These are phyloP conservation scores for Apostichopus parvimensis DNA, from an alignment of 35 echinoderm and acorn worm genomes.

Conservation along the genomic window DNA sequence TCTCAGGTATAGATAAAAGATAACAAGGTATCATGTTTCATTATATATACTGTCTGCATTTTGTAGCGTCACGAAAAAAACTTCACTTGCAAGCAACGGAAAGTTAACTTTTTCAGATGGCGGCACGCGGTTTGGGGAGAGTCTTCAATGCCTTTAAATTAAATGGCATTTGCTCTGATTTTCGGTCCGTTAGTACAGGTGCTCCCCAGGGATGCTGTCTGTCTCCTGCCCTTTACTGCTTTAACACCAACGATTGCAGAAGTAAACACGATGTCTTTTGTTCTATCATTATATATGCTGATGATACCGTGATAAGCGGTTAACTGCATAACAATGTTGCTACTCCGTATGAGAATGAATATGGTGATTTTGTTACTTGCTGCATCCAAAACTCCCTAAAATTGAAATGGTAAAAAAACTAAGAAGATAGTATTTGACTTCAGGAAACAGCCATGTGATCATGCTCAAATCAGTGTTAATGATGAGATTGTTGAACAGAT, in stretches of 20 bases:
- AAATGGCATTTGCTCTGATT: not conserved
- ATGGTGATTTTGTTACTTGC: slow-evolving; percentile 31
- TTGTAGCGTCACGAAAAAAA: too few species aligned
- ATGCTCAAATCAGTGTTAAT: not conserved
- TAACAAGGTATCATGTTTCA: too few species aligned
- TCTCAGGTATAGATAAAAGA: too few species aligned
- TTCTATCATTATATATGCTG: slow-evolving; percentile 53
- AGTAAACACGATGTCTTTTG: not conserved
- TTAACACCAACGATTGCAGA: slow-evolving; percentile 34
- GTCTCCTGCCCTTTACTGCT: not conserved
- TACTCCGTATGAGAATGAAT: not conserved
- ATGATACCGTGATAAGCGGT: slow-evolving; percentile 36
- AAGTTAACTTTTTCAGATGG: too few species aligned
- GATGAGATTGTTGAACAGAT: slow-evolving; percentile 42
- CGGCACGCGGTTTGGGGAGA: too few species aligned
- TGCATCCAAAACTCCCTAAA: slow-evolving; percentile 23
- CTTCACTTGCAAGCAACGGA: too few species aligned
- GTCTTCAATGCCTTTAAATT: not conserved
- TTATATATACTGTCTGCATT: too few species aligned
- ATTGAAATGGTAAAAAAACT: slow-evolving; percentile 44
- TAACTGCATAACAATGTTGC: not conserved
- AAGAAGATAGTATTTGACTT: slow-evolving; percentile 60
- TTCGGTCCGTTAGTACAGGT: not conserved
- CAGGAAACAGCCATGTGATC: not conserved
- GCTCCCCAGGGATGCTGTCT: slow-evolving; percentile 31